Base-by-base conservation (phyloP, 2,113 vertebrate genomes). In the Sciurus niger region DNA sequence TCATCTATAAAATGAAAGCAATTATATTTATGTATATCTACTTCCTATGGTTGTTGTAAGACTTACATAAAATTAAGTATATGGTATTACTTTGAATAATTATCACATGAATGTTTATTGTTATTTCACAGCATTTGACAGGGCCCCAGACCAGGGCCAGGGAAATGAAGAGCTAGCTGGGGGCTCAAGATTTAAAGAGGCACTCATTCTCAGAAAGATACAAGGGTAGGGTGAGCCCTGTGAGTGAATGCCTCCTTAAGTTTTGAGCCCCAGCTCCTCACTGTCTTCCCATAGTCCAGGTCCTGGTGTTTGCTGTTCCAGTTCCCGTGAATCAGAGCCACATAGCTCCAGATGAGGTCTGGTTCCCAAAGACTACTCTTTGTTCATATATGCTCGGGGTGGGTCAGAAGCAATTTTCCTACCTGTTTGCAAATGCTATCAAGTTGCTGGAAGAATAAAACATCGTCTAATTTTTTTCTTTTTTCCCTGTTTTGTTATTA, bases 1-100 rank as follows among this genome's bases (percentile, higher is more conserved):
- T 65, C 55, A 78, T 60, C 77, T 67, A 18, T 53, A 65, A 87
- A 87, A 67, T 86, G 51, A 83, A 28, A 2, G 25, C 25, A 58
- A 65, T 79, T 84, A 46, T 91, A 78, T 65, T 73, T 30, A 78
- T 80, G 34, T 93, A 60, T 67, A 94, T n/a, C 83, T 76, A 53
- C 40, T 70, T 94, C 48, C 6, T 67, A 67, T 32, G 13, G 72
- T 89, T 88, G 40, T 58, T 85, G 11, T 89, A 68, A 79, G 67
- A 58, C 53, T 77, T 80, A 76, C 65, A 53, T 84, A 68, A 79
- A 94, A 77, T 46, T 55, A 78, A 93, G 24, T 65, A 58, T 85
- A 55, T 53, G 20, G 8, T 24, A 88, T 84, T 87, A 84, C 72
- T 92, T 89, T 92, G 79, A 65, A 53, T 83, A 55, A 89, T n/a